Evolutionary conservation across 2,888 invertebrate genomes (phyloP).

Genomic region (Epicampocera succincta): DNA sequence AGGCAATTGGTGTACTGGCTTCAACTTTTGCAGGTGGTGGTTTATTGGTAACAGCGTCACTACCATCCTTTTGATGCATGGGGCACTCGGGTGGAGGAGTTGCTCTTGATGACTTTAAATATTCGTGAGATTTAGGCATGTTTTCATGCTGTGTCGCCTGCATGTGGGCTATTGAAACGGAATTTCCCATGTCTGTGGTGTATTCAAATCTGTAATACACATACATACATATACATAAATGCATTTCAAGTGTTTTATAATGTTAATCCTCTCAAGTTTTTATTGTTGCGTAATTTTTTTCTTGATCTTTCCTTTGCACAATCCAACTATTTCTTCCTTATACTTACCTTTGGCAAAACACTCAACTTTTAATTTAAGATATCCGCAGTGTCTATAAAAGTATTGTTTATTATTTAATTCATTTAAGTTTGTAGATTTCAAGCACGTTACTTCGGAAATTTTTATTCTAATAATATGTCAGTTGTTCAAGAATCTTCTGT

Average conservation of each 20-base stretch:
- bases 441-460: neutral
- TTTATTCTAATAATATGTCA: neutral
- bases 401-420: constrained; percentile 22
- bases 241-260: no score
- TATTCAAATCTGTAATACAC: constrained; percentile 28
- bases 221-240: neutral
- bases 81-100: constrained; percentile 91
- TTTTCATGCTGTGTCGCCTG: constrained; percentile 57
- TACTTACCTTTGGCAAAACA: constrained; percentile 38
- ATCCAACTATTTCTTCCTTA: neutral
- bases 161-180: constrained; percentile 69
- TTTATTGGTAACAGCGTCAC: constrained; percentile 70
- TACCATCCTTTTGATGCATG: constrained; percentile 86
- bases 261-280: no score
- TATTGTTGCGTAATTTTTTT: constrained; percentile 64
- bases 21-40: constrained; percentile 74
- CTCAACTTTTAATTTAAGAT: constrained; percentile 16
- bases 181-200: constrained; percentile 70
- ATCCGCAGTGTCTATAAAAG: neutral
- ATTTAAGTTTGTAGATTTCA: constrained; percentile 28
- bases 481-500: neutral
- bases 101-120: constrained; percentile 53
- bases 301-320: neutral
- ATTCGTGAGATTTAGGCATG: constrained; percentile 69
- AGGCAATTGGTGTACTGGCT: constrained; percentile 71